Evolutionary conservation across 2,888 invertebrate species (phyloP).

Genomic region (Perdita meconis): DNA sequence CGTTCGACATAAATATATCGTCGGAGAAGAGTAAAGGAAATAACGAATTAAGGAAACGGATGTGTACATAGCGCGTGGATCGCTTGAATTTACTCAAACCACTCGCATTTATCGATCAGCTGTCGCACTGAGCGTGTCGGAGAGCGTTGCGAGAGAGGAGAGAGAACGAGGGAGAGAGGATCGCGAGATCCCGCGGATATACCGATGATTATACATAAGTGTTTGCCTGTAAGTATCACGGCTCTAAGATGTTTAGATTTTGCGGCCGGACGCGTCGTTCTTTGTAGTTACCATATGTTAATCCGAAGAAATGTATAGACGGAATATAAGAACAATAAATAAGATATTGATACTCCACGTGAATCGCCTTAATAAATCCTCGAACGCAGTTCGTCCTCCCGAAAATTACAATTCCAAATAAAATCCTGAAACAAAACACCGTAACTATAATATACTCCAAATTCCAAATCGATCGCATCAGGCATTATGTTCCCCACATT

Average conservation of each 20-base stretch:
- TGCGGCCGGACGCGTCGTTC: constrained; percentile 58
- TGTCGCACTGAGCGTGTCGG: constrained; percentile 40
- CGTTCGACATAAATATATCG: constrained; percentile 39
- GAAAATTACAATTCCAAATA: too few species aligned
- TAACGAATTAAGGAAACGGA: constrained; percentile 14
- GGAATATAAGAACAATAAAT: constrained; percentile 71
- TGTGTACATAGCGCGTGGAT: constrained; percentile 64
- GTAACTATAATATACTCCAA: too few species aligned
- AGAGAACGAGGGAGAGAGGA: background rate
- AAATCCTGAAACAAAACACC: too few species aligned
- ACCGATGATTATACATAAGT: constrained; percentile 60
- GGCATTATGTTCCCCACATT: too few species aligned
- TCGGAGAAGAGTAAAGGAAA: constrained; percentile 20
- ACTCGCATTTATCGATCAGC: constrained; percentile 54
- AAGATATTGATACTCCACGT: constrained; percentile 73
- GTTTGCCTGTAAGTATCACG: constrained; percentile 69
- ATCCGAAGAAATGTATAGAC: constrained; percentile 71
- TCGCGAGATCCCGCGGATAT: constrained; percentile 28
- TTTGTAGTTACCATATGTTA: constrained; percentile 74
- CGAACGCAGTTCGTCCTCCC: background rate
- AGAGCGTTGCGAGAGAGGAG: background rate
- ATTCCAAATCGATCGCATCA: too few species aligned
- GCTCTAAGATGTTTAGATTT: constrained; percentile 67
- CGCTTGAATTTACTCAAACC: constrained; percentile 57
- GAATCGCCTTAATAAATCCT: background rate